Evolutionary conservation across 2,888 invertebrate species (phyloP).

Genomic region (Sesia bembeciformis): DNA sequence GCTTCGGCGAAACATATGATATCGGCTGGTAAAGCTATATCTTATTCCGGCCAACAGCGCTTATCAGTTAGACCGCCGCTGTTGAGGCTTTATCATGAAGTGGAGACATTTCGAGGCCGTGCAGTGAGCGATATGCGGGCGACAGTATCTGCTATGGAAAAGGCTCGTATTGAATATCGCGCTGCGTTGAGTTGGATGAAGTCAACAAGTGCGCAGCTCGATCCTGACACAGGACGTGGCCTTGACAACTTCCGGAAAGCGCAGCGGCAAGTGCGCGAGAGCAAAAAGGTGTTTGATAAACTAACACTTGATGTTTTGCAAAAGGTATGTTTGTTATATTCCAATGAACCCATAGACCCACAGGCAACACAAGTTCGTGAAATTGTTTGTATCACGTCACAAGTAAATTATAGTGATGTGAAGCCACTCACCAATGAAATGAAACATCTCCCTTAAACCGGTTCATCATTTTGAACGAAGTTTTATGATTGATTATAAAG

Average conservation of each 20-base stretch:
- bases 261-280: conserved; percentile 82
- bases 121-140: conserved; percentile 94
- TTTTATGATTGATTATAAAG: no score
- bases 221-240: conserved; percentile 97
- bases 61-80: conserved; percentile 90
- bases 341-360: no score
- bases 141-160: conserved; percentile 96
- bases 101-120: conserved; percentile 96
- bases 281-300: conserved; percentile 93
- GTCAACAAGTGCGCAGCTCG: conserved; percentile 93
- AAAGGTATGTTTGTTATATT: conserved; percentile 73
- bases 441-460: no score
- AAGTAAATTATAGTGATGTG: no score
- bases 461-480: no score
- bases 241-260: conserved; percentile 97
- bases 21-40: conserved; percentile 86
- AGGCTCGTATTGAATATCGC: conserved; percentile 94
- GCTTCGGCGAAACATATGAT: conserved; percentile 79
- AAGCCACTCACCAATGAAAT: no score
- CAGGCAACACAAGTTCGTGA: no score
- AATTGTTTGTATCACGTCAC: no score
- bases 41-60: conserved; percentile 93
- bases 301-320: conserved; percentile 96
- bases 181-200: conserved; percentile 99
- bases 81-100: conserved; percentile 91